A percentile compares a stretch with the other conserved stretches of the same genome.
These are phyloP conservation scores for Pantelozetes paolii DNA, from an alignment of 2,888 invertebrate species.

Conservation along the genomic window DNA sequence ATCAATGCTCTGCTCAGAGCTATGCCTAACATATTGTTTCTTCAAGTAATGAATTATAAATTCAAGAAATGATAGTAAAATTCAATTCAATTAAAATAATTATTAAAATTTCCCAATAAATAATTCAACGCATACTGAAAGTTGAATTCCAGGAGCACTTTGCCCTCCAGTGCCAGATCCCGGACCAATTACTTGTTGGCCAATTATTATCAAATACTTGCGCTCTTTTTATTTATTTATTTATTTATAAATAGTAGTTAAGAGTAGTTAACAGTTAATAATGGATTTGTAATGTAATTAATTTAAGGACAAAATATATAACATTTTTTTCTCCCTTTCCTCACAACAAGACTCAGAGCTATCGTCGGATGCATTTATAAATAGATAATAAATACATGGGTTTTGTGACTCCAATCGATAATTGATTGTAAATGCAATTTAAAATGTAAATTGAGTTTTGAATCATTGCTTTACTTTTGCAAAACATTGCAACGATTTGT, in stretches of 20 bases:
- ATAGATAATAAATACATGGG: not conserved
- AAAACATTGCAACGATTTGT: not conserved
- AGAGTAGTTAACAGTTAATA: slow-evolving; percentile 33
- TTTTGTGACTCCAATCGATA: not conserved
- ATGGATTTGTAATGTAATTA: slow-evolving; percentile 31
- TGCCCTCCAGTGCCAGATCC: slow-evolving; percentile 9
- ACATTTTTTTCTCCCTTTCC: not conserved
- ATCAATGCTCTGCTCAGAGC: not conserved
- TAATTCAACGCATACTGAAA: not conserved
- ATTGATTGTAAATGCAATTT: slow-evolving; percentile 20
- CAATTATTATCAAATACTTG: not conserved
- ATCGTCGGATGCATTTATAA: not conserved
- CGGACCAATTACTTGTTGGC: not conserved
- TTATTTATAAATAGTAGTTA: too few relatives aligned
- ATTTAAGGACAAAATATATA: slow-evolving; percentile 6
- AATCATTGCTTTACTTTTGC: not conserved
- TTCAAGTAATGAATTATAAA: not conserved
- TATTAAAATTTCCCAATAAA: not conserved
- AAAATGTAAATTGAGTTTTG: slow-evolving; percentile 2
- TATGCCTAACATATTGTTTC: not conserved
- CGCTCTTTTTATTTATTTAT: slow-evolving; percentile 24
- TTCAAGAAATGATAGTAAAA: slow-evolving; percentile 1
- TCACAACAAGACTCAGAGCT: not conserved
- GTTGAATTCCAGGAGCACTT: slow-evolving; percentile 22
- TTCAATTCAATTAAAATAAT: slow-evolving; percentile 7